Evolutionary conservation across 2,113 vertebrate species (phyloP).

Genomic region (Emberiza fucata): DNA sequence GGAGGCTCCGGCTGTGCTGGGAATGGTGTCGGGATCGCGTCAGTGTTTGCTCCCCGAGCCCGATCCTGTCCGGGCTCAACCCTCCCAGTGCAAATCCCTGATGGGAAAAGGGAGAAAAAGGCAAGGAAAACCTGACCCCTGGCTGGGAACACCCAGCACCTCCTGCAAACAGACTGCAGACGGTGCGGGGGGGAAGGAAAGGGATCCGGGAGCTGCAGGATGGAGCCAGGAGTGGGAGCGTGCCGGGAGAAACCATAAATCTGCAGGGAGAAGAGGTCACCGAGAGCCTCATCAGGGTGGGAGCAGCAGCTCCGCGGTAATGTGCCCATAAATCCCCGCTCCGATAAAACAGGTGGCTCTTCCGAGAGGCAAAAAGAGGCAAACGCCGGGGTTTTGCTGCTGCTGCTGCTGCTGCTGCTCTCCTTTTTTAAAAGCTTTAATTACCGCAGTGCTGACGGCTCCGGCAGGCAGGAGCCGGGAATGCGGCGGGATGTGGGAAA

Average conservation of each 20-base stretch:
- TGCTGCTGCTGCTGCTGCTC: not conserved
- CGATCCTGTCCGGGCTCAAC: not conserved
- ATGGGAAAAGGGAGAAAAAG: not conserved
- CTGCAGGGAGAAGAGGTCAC: slow-evolving; percentile 24
- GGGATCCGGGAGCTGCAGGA: not conserved
- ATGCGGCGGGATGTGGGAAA: not conserved
- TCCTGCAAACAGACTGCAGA: not conserved
- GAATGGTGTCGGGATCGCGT: not conserved
- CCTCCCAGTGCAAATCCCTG: not conserved
- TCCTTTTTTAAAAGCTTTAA: slow-evolving; percentile 6
- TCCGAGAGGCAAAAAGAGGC: slow-evolving; percentile 18
- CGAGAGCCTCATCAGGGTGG: slow-evolving; percentile 49
- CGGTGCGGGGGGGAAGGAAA: not conserved
- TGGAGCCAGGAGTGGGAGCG: not conserved
- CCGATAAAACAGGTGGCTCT: slow-evolving; percentile 50
- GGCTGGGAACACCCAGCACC: not conserved
- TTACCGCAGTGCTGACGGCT: not conserved
- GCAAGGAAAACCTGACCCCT: not conserved
- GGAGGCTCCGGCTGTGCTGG: not conserved
- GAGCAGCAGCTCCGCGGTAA: slow-evolving; percentile 32
- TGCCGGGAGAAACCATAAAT: not conserved
- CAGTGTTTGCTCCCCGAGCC: not conserved
- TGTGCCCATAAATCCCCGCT: slow-evolving; percentile 46
- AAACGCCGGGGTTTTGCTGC: not conserved
- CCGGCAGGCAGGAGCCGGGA: not conserved